Base-by-base conservation (phyloP, 2,797 vertebrate species). In the Falco berigora region DNA sequence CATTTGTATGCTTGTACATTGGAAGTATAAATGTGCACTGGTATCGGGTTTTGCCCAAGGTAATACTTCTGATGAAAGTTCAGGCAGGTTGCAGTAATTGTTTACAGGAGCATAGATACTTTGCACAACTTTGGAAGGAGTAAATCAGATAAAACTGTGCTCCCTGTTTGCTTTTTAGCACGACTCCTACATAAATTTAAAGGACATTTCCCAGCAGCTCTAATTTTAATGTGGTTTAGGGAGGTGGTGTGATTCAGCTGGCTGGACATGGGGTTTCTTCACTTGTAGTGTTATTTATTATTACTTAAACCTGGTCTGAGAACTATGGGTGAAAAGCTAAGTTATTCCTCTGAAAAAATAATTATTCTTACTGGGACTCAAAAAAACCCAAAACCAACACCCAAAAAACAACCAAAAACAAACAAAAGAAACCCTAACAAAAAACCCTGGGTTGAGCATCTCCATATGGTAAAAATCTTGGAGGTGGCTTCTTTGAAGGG, bases 181-280 rank as follows among this genome's bases (percentile, higher is more conserved):
- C 2, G 10, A 93, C 94, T 97, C 92, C 94, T 83, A 87, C 92
- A 92, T 84, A 96, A 85, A 90, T 91, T 69, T 92, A 76, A 96
- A 93, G 72, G 75, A 74, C 61, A 13, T 52, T 83, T 91, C 7
- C 53, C 61, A 86, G 64, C 75, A 90, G 58, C 85, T 91, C 75
- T 86, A 34, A 77, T 96, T 82, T 94, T 87, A 62, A 3, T 94
- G 90, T 93, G 89, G 92, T 92, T 96, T 94, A 68, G 84, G 72
- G 92, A 91, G 94, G 86, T 9, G 63, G 34, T 92, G 75, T 97
- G 91, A 77, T 94, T 90, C 92, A 94, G 46, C 2, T 0, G 50
- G 79, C 61, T 91, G 95, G 89, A 94, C 75, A 58, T 40, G 21
- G 25, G 25, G 71, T 79, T 93, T 95, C 52, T 67, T 91, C 30